Evolutionary conservation across 2,797 vertebrate genomes (phyloP).

Genomic region (Aplochiton taeniatus): DNA sequence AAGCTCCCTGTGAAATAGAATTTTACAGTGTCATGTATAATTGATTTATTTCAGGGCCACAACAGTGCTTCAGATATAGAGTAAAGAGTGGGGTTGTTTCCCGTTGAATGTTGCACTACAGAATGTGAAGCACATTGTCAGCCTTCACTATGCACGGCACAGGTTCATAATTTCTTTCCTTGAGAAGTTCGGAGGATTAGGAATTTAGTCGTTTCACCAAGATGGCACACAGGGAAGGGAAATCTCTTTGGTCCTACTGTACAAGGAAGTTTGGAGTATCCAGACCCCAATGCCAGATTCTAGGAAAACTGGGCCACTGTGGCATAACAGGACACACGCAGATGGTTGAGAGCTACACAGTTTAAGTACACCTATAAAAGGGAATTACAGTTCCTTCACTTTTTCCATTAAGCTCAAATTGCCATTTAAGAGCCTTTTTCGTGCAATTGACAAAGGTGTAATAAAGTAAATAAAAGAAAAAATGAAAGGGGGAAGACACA

Average conservation of each 20-base stretch:
- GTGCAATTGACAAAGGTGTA: conserved; percentile 70
- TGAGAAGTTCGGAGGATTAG: conserved; percentile 7
- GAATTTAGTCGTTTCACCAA: conserved; percentile 19
- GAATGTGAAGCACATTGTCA: conserved; percentile 1
- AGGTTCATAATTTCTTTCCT: conserved; percentile 5
- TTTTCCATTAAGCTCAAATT: conserved; percentile 63
- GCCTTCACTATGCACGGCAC: background rate
- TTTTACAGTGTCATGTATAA: conserved; percentile 19
- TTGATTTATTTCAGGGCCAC: conserved; percentile 2
- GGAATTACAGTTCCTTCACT: conserved; percentile 46
- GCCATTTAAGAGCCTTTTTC: conserved; percentile 61
- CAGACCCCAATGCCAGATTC: conserved; percentile 19
- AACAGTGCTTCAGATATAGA: background rate
- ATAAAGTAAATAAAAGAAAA: conserved; percentile 73
- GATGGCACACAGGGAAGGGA: conserved; percentile 11
- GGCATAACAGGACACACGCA: conserved; percentile 21
- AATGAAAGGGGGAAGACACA: conserved; percentile 60
- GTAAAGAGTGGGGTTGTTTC: background rate
- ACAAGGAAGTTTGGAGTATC: background rate
- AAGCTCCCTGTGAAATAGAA: conserved; percentile 19
- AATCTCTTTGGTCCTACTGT: background rate
- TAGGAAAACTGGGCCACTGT: conserved; percentile 24
- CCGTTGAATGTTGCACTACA: background rate
- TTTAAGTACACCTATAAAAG: conserved; percentile 55
- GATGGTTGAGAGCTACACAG: conserved; percentile 25